Evolutionary conservation across 2,113 vertebrate species (phyloP), one percentile per base, ranked within the genome.

Genomic region (Oreochromis tanganicae): DNA sequence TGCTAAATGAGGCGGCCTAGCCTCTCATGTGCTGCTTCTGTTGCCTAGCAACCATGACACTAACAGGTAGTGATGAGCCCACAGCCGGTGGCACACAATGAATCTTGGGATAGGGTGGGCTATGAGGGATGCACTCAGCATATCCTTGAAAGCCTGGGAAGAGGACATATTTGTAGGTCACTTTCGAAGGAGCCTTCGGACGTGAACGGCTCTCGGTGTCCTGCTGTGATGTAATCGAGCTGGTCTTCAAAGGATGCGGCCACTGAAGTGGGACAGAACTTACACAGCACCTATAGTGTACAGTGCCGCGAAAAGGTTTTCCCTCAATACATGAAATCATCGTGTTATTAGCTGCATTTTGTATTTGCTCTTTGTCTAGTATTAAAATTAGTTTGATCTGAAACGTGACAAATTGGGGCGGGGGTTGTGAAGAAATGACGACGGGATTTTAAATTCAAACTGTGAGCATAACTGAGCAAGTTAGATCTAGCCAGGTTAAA

Each of bases 11-110:
- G 24, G 16, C 0, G 4, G 43, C 16, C 24, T 50, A 50, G 43
- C 71, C 71, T 29, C 41, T 29, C 9, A 1, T 17, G 24, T 75
- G 16, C 24, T 48, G 68, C 68, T 46, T 46, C 9, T 75, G 24
- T 75, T 75, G 24, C 71, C 71, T 75, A 75, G 71, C 43, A 75
- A 75, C 71, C 71, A 75, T 29, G 24, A 12, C 43, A 12, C 43
- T 75, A 29, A 27, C 13, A 27, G 9, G 5, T 11, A 75, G 71
- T 29, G 9, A 75, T 48, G 43, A 50, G 16, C 43, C 71, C 24
- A 8, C 43, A 75, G 43, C 43, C 9, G 3, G 43, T 50, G 24
- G 14, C 43, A 48, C 6, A 17, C 43, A 32, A 19, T 75, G 43
- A 50, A 75, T 50, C 6, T 75, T 75, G 71, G 71, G 71, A 48